Conservation (phyloP, 2,797 vertebrate genomes). For the Halcyon badia region DNA sequence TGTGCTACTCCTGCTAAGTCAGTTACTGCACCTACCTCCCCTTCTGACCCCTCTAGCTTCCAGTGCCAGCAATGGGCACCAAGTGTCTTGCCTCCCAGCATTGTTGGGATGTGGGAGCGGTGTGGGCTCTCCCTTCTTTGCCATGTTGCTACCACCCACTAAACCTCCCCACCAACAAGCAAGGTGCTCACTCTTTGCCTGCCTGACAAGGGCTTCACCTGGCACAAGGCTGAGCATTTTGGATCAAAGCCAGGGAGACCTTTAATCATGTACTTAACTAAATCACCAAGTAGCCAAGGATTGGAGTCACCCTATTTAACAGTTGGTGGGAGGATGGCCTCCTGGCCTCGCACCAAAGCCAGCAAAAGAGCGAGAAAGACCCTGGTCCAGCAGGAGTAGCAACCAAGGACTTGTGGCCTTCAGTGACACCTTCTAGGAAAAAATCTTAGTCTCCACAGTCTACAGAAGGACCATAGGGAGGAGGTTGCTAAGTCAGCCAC, state of each 20-base stretch:
- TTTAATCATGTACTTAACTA: not conserved
- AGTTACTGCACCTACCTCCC: rapidly evolving
- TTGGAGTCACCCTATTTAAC: not conserved
- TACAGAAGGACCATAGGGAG: not conserved
- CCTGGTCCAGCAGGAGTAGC: not conserved
- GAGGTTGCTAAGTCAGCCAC: not conserved
- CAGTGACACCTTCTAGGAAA: not conserved
- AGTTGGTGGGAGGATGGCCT: not conserved
- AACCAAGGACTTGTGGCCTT: not conserved
- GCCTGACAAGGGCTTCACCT: not conserved
- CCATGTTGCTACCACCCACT: not conserved
- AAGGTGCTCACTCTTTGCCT: not conserved
- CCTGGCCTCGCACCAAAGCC: not conserved
- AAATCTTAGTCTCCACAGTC: not conserved
- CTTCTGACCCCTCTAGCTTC: not conserved
- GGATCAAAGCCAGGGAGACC: not conserved
- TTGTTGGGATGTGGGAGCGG: not conserved
- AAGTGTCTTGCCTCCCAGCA: rapidly evolving
- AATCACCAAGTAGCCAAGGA: not conserved
- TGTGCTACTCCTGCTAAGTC: not conserved
- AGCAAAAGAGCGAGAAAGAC: not conserved
- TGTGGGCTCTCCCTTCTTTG: not conserved
- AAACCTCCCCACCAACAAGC: not conserved
- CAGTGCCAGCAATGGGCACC: rapidly evolving
- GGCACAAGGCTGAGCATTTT: not conserved